Evolutionary conservation across 2,113 vertebrate genomes (phyloP), one percentile per base, ranked within the genome.

Genomic region (Takifugu bimaculatus): DNA sequence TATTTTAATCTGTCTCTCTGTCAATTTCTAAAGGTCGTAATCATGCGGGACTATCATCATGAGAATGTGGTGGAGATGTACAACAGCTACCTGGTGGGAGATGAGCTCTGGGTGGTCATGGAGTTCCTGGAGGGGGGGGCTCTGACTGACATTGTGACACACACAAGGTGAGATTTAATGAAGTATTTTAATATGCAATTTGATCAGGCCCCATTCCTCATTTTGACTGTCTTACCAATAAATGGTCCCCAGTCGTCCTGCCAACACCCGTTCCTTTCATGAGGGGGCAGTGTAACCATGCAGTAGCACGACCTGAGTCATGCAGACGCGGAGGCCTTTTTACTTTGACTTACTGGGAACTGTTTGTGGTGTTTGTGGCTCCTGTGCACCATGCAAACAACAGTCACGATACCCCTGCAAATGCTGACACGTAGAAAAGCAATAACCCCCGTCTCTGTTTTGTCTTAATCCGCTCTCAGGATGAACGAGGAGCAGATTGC

Each of bases 1-100:
- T 32, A 35, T 35, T 15, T 3, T n/a, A 20, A 47, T 43, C 20
- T 44, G 12, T 28, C 13, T 60, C 10, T 57, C 28, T 35, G 1
- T 48, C 4, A 60, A 44, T 66, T 14, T 57, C 48, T 62, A 0
- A 85, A 98, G 96, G 96, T 97, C 83, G 96, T 98, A 60, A 98
- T 97, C 81, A 98, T 98, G 96, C 70, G 96, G 27, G 95, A 98
- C 83, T 94, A 98, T 84, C 96, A 97, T 79, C 96, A 98, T 0
- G 94, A 98, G 74, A 96, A 98, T 1, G 96, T 98, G 81, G 96
- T 98, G 84, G 93, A 98, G 85, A 97, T 98, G 96, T 97, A 97
- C 91, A 97, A 97, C 92, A 97, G 96, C 81, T 97, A 98, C 92
- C 85, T 98, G 89, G 96, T 98, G 43, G 95, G 93, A 0, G 96